Evolutionary conservation across 37 sponge, comb jelly and placozoan species (phyloP), one percentile per base, ranked within the genome.

Genomic region (Halichondria panicea): DNA sequence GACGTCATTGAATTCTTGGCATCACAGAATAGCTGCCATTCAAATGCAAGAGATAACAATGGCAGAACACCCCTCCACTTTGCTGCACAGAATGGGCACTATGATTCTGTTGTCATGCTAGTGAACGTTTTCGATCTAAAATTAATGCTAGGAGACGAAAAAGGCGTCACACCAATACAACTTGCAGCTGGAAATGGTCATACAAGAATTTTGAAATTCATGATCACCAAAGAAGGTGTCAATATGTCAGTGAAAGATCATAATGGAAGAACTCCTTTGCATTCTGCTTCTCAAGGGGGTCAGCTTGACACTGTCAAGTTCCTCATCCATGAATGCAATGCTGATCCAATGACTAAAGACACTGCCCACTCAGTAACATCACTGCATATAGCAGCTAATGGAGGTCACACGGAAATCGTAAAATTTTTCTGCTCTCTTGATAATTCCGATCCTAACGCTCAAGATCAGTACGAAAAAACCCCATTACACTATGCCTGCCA

Each of bases 401-500:
- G 25, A 1, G 68, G 59, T 39, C 45, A 55, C 44, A 18, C 74
- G n/a, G 62, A 56, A 7, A 8, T 84, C 1, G 71, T 84, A 4
- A 60, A 69, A 43, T 76, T 64, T 31, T 59, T 84, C 2, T 84
- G 77, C 53, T 70, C 77, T 8, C 63, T 32, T 15, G 43, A 56
- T 56, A 54, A 40, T 35, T 55, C 48, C 55, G 37, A 55, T n/a
- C 75, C 83, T n/a, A 46, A 66, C 18, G 62, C 56, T 21, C 30
- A 25, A 30, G 82, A 88, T 50, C 61, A 39, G 40, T 64, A 88
- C 42, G 63, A 63, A 0, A 63, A 67, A n/a, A 63, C 72, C 27
- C 87, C 94, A 4, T 77, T 94, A 21, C 94, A 94, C 61, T 60
- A 66, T 48, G 90, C 90, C 5, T 82, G 84, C 42, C 71, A 72